Evolutionary conservation across 2,888 invertebrate genomes (phyloP), one percentile per base, ranked within the genome.

Genomic region (Drosophila hamatofila): DNA sequence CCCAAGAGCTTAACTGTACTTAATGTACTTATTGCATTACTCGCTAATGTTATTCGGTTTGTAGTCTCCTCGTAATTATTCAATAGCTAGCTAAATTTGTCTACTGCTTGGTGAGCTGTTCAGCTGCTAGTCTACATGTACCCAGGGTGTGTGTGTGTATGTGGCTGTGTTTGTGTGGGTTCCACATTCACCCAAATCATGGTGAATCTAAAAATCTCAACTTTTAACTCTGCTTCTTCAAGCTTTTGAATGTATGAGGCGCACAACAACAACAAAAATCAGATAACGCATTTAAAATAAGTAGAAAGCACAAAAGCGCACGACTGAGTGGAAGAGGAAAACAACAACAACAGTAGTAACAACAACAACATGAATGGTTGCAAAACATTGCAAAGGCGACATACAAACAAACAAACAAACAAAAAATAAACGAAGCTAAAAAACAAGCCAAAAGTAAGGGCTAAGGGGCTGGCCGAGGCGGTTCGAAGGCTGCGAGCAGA

Each of bases 271-370:
- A 33, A 49, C 48, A 49, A 77, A 87, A 88, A 86, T 75, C 75
- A 77, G 88, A 82, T 83, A 85, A 72, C 80, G 81, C 89, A 84
- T 89, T 89, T 89, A 78, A 81, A 87, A 89, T 89, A 81, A 84
- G 81, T 81, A 73, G 73, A 84, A 68, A 78, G 83, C 80, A 77
- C 82, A 85, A 81, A 84, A 83, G 84, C 79, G 80, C 89, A 89
- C 88, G 84, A 81, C 89, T 78, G 87, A 78, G 58, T 86, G 76
- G 83, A 83, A 81, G 86, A 75, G 71, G 49, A 56, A 44, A 48
- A 51, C 41, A 57, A 63, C 62, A 60, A 42, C 42, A 64, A 33
- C 35, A 66, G 30, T 25, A 66, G 30, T 25, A 63, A 21, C 14
- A 60, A 46, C 33, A 52, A 39, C 23, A 27, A 62, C 73, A 76